These are phyloP conservation scores for Drosophila eugracilis DNA, from an alignment of 1,140 invertebrate genomes.

Conservation along the genomic window DNA sequence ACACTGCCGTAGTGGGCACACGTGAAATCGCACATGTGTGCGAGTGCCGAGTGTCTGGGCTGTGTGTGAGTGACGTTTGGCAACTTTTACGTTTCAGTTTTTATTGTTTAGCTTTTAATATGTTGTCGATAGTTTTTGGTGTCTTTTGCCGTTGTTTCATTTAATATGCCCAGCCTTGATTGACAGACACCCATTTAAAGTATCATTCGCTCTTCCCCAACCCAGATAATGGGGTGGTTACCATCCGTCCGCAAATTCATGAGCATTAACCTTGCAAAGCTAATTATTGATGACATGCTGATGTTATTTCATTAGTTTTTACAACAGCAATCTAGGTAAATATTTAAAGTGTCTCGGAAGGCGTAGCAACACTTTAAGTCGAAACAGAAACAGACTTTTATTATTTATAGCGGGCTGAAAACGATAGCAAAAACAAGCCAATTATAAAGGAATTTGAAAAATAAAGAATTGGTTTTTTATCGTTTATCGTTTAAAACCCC, in stretches of 20 bases:
- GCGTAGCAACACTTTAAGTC: too few relatives aligned
- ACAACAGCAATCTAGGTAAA: too few relatives aligned
- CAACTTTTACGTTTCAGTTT: slow-evolving; percentile 46
- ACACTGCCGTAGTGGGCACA: slow-evolving; percentile 28
- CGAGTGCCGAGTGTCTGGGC: slow-evolving; percentile 6
- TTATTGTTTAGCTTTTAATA: slow-evolving; percentile 48
- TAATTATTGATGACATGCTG: not conserved
- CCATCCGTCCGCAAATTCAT: not conserved
- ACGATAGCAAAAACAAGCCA: too few relatives aligned
- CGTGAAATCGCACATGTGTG: slow-evolving; percentile 22
- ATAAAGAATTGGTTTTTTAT: too few relatives aligned
- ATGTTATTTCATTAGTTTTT: too few relatives aligned
- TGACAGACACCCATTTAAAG: slow-evolving; percentile 39
- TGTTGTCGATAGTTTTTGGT: slow-evolving; percentile 53
- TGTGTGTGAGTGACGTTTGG: slow-evolving; percentile 57
- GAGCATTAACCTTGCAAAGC: not conserved
- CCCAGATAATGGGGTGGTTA: not conserved
- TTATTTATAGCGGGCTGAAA: too few relatives aligned
- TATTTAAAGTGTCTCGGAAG: too few relatives aligned
- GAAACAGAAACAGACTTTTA: too few relatives aligned
- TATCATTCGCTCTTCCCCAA: not conserved
- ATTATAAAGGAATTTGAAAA: too few relatives aligned
- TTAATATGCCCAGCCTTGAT: slow-evolving; percentile 47
- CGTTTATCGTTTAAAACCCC: too few relatives aligned
- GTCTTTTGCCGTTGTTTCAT: slow-evolving; percentile 38